Evolutionary conservation across 1,140 invertebrate species (phyloP).

Genomic region (Drosophila hydei): DNA sequence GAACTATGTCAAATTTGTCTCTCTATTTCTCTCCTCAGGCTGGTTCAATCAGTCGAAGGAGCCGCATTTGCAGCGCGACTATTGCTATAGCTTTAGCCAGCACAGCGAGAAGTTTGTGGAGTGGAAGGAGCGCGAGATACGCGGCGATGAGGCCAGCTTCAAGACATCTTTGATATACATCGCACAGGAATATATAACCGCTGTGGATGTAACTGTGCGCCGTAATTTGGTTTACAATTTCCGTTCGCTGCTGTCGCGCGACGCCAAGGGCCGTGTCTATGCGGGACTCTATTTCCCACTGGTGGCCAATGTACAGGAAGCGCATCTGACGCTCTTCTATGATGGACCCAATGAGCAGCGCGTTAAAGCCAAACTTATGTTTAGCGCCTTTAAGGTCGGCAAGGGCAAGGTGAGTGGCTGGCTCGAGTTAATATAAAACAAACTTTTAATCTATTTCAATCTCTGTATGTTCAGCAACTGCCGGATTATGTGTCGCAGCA

Average conservation of each 20-base stretch:
- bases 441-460: background rate
- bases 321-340: slow-evolving; percentile 91
- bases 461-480: slow-evolving; percentile 84
- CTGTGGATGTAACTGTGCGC: slow-evolving; percentile 93
- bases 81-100: slow-evolving; percentile 89
- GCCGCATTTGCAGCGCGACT: slow-evolving; percentile 90
- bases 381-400: slow-evolving; percentile 87
- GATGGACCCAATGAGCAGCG: slow-evolving; percentile 87
- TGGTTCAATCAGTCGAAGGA: slow-evolving; percentile 93
- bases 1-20: background rate
- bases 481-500: slow-evolving; percentile 86
- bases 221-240: slow-evolving; percentile 95
- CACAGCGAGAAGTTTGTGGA: slow-evolving; percentile 90
- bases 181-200: slow-evolving; percentile 90
- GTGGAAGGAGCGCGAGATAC: slow-evolving; percentile 91
- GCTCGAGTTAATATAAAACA: too few species aligned
- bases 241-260: slow-evolving; percentile 90
- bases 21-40: slow-evolving; percentile 70
- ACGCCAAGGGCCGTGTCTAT: slow-evolving; percentile 91
- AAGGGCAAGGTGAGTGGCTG: slow-evolving; percentile 88
- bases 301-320: slow-evolving; percentile 86
- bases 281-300: slow-evolving; percentile 94
- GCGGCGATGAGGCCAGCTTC: slow-evolving; percentile 86
- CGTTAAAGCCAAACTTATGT: slow-evolving; percentile 88
- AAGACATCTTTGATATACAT: slow-evolving; percentile 91